phyloP scores from a whole-genome alignment of 2,888 invertebrate genomes.

The Brachylomia viminalis region DNA sequence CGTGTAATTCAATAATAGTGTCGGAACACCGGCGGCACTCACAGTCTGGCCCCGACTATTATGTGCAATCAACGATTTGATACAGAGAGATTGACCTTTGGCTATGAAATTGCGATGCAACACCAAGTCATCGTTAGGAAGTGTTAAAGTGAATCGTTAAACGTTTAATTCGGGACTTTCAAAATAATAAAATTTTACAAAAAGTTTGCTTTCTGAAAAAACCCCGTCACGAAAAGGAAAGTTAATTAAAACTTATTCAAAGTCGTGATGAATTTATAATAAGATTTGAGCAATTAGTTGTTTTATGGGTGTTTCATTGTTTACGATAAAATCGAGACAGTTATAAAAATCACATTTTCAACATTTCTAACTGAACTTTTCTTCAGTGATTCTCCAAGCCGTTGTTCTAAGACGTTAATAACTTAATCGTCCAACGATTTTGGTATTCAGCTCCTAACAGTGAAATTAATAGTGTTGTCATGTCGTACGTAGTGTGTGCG shows the following conservation, averaged over 20 bases:
- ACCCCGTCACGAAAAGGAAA: slow-evolving; percentile 44
- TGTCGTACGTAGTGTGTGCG: slow-evolving; percentile 54
- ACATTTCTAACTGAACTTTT: slow-evolving; percentile 21
- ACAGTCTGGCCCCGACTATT: slow-evolving; percentile 80
- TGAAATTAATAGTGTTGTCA: slow-evolving; percentile 49
- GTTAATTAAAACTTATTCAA: slow-evolving; percentile 44
- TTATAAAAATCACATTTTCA: slow-evolving; percentile 30
- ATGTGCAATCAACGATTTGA: slow-evolving; percentile 86
- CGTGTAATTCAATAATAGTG: slow-evolving; percentile 87
- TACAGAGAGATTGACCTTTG: slow-evolving; percentile 82
- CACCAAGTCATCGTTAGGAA: slow-evolving; percentile 69
- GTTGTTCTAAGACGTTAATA: slow-evolving; percentile 37
- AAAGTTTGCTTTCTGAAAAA: slow-evolving; percentile 44
- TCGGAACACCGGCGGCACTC: slow-evolving; percentile 88
- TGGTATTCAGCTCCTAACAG: slow-evolving; percentile 20
- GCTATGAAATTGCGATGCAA: slow-evolving; percentile 75
- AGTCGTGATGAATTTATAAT: slow-evolving; percentile 59
- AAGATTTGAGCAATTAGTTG: slow-evolving; percentile 27
- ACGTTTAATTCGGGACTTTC: slow-evolving; percentile 72
- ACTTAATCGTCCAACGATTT: slow-evolving; percentile 43
- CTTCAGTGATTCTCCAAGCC: not conserved
- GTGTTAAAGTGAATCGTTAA: slow-evolving; percentile 72
- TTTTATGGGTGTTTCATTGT: slow-evolving; percentile 54
- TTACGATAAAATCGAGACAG: slow-evolving; percentile 32
- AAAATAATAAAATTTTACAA: slow-evolving; percentile 59